Evolutionary conservation across 2,113 vertebrate species (phyloP).

Genomic region (Eira barbara): DNA sequence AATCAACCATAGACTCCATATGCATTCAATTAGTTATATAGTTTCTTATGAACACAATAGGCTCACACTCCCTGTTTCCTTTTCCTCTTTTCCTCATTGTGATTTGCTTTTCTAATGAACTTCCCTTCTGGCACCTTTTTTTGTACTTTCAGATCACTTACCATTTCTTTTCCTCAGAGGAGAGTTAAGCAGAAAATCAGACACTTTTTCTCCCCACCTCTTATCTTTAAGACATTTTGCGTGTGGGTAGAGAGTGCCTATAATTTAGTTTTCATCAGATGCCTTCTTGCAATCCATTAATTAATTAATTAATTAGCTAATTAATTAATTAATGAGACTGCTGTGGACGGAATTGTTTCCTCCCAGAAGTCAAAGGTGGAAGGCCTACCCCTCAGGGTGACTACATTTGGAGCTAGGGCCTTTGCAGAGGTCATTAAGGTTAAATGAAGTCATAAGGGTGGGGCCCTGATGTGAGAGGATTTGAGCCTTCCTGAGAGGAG

Average conservation of each 20-base stretch:
- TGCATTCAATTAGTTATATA: background rate
- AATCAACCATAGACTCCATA: background rate
- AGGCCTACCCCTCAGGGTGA: background rate
- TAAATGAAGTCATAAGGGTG: background rate
- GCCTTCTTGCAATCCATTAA: background rate
- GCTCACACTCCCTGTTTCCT: background rate
- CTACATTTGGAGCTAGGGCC: background rate
- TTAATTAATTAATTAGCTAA: too few species aligned
- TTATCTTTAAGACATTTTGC: background rate
- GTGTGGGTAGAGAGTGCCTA: background rate
- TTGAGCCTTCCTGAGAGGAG: background rate
- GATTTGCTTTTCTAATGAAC: slow-evolving; percentile 29
- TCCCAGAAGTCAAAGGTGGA: background rate
- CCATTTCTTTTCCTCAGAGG: background rate
- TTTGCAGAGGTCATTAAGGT: background rate
- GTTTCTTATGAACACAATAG: background rate
- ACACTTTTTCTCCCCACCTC: background rate
- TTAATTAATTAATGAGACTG: background rate
- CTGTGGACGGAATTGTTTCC: background rate
- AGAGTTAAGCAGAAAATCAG: background rate
- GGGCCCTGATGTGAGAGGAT: too few species aligned
- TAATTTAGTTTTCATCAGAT: background rate
- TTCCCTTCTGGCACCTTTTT: background rate
- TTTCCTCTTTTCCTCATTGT: background rate
- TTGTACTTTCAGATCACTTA: background rate